Percentiles rank a stretch among this genome's conserved stretches.
These are phyloP conservation scores for Gymnothorax javanicus DNA, from an alignment of 2,797 vertebrate species.

Conservation along the genomic window DNA sequence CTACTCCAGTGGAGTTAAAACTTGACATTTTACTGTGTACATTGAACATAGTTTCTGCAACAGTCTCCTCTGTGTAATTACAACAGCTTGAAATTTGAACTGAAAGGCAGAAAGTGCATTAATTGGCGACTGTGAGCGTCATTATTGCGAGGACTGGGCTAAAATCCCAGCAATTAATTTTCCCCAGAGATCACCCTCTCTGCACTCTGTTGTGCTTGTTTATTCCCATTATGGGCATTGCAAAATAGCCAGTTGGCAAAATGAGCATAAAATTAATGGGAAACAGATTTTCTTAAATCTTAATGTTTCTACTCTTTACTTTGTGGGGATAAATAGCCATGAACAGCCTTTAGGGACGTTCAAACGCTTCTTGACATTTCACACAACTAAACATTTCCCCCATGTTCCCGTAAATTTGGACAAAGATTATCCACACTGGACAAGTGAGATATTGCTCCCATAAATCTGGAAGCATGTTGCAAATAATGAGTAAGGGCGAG, in stretches of 20 bases:
- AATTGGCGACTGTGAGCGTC: too few species aligned
- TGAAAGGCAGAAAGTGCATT: too few species aligned
- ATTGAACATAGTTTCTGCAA: too few species aligned
- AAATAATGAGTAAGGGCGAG: not conserved
- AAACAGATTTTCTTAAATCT: constrained; percentile 63
- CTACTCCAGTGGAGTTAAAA: too few species aligned
- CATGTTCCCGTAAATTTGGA: constrained; percentile 7
- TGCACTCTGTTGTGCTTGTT: too few species aligned
- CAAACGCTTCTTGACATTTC: not conserved
- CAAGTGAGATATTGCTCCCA: not conserved
- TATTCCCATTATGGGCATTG: not conserved
- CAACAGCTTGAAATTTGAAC: too few species aligned
- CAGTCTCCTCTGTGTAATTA: too few species aligned
- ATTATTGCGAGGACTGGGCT: too few species aligned
- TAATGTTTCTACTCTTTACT: constrained; percentile 55
- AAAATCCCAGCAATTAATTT: too few species aligned
- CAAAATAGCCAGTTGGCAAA: constrained; percentile 49
- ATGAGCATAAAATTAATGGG: constrained; percentile 65
- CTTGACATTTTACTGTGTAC: too few species aligned
- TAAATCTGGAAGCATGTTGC: not conserved
- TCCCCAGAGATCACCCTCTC: too few species aligned
- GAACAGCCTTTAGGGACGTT: not conserved
- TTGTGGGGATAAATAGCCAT: constrained; percentile 61
- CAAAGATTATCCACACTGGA: not conserved
- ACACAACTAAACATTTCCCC: not conserved